These are phyloP conservation scores for Chaenogobius annularis DNA, from an alignment of 2,113 vertebrate species.

Conservation along the genomic window DNA sequence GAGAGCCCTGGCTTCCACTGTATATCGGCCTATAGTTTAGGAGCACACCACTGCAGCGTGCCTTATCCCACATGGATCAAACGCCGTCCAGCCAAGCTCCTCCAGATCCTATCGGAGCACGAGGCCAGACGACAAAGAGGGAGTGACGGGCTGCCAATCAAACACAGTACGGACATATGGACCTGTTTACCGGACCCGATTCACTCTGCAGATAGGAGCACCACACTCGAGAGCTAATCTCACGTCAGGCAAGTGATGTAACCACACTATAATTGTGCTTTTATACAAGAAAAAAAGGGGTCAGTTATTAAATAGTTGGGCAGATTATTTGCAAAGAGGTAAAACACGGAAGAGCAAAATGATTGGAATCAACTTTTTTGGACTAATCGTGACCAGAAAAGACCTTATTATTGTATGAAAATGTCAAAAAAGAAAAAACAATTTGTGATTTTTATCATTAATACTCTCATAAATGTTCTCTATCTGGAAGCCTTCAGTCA, in stretches of 20 bases:
- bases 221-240: constrained; percentile 53
- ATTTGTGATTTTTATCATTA: too few species aligned
- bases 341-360: background rate
- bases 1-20: constrained; percentile 21
- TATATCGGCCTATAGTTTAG: constrained; percentile 38
- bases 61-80: constrained; percentile 60
- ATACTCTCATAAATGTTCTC: too few species aligned
- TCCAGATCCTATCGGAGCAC: constrained; percentile 71
- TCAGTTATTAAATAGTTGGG: constrained; percentile 10
- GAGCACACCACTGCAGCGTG: constrained; percentile 39
- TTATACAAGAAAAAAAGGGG: constrained; percentile 5
- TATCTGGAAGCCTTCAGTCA: too few species aligned
- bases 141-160: constrained; percentile 79
- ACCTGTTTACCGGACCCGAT: constrained; percentile 70
- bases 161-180: constrained; percentile 67
- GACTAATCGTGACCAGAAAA: too few species aligned
- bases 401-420: too few species aligned
- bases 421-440: too few species aligned
- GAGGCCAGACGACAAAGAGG: constrained; percentile 56
- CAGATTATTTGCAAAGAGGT: constrained; percentile 1
- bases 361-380: background rate
- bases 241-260: constrained; percentile 46
- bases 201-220: constrained; percentile 58
- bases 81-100: constrained; percentile 45
- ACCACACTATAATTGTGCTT: constrained; percentile 30